phyloP scores from a whole-genome alignment of 2,113 vertebrate genomes.

The Cairina moschata region DNA sequence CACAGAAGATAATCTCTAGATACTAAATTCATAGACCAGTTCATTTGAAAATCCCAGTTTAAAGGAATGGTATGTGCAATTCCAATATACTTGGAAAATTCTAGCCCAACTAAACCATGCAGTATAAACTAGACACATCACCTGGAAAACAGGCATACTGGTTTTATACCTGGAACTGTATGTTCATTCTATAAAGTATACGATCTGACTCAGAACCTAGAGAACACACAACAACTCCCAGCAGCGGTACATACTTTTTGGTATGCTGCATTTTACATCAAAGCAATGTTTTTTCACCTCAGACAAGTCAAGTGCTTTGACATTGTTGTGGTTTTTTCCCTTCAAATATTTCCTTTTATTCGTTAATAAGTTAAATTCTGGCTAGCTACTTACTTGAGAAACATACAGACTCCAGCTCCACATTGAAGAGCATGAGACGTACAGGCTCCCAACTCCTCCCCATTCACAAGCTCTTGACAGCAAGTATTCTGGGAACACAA shows the following conservation, averaged over 20 bases:
- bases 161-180: not conserved
- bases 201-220: not conserved
- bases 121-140: not conserved
- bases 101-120: not conserved
- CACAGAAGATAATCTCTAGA: not conserved
- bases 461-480: slow-evolving; percentile 90
- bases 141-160: not conserved
- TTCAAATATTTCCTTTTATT: not conserved
- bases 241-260: not conserved
- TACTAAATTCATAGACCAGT: not conserved
- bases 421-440: slow-evolving; percentile 91
- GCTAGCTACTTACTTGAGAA: slow-evolving; percentile 86
- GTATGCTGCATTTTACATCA: not conserved
- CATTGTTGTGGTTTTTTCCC: not conserved
- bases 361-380: not conserved
- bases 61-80: not conserved
- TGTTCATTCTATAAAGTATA: not conserved
- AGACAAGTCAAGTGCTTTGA: not conserved
- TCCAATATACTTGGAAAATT: not conserved
- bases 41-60: not conserved
- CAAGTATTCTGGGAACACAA: slow-evolving; percentile 95
- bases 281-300: not conserved
- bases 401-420: slow-evolving; percentile 95
- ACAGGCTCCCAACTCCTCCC: slow-evolving; percentile 92
- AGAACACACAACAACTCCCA: not conserved